phyloP scores from a whole-genome alignment of 2,888 invertebrate species.

The Drosophila planitibia region DNA sequence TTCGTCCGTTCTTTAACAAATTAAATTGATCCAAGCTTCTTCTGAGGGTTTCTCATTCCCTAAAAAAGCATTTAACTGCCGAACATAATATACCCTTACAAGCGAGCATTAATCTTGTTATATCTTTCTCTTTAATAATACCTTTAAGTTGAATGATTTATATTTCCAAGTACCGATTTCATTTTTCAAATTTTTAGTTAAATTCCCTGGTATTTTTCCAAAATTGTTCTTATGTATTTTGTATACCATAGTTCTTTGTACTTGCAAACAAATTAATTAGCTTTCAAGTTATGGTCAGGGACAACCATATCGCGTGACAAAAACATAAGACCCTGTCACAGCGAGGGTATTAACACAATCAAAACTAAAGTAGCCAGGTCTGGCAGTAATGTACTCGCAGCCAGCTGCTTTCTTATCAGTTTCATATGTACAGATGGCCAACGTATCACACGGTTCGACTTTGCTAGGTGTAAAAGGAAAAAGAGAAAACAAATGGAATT shows the following conservation, averaged over 20 bases:
- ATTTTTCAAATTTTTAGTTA: neutral
- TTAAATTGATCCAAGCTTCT: neutral
- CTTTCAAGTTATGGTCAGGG: neutral
- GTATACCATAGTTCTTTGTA: no score
- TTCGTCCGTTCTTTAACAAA: no score
- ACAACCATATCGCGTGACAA: neutral
- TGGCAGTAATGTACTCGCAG: constrained; percentile 1
- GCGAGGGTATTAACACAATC: constrained; percentile 7
- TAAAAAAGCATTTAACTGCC: neutral
- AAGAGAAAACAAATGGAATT: neutral
- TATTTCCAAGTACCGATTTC: neutral
- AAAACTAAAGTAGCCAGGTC: neutral
- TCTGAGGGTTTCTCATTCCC: neutral
- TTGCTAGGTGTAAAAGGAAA: constrained; percentile 8
- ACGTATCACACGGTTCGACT: constrained; percentile 41
- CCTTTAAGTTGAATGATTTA: neutral
- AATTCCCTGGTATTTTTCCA: neutral
- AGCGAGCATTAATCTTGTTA: neutral
- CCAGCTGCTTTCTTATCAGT: constrained; percentile 39
- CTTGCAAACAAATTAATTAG: neutral
- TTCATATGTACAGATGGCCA: neutral
- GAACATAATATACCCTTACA: neutral
- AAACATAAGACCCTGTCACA: neutral
- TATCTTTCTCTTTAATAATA: neutral
- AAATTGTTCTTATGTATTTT: neutral